Percentiles rank a stretch among this genome's conserved stretches.
These are phyloP conservation scores for Agrilus planipennis DNA, from an alignment of 1,140 invertebrate genomes.

Conservation along the genomic window DNA sequence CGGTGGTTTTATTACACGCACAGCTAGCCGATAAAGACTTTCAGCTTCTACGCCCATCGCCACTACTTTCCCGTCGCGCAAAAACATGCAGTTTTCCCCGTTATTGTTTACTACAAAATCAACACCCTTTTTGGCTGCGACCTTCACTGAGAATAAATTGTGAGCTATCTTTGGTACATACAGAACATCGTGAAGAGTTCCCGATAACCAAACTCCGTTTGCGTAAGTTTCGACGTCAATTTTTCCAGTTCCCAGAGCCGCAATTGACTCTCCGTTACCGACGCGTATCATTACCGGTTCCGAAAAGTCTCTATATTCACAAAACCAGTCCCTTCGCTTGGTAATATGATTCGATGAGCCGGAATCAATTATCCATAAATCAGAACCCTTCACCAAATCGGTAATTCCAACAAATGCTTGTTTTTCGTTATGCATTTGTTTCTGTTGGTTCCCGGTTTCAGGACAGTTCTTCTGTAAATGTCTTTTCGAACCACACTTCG, in stretches of 20 bases:
- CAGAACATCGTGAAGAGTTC: constrained; percentile 28
- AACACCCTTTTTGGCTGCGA: constrained; percentile 21
- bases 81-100: constrained; percentile 2
- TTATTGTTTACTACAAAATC: constrained; percentile 12
- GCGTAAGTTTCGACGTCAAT: constrained; percentile 17
- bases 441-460: too few relatives aligned
- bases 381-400: too few relatives aligned
- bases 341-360: constrained; percentile 22
- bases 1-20: constrained; percentile 8
- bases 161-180: constrained; percentile 30
- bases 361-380: constrained; percentile 20
- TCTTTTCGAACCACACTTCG: too few relatives aligned
- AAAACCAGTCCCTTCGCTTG: constrained; percentile 11
- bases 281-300: constrained; percentile 11
- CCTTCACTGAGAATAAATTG: constrained; percentile 31
- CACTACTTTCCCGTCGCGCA: neutral
- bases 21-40: constrained; percentile 7
- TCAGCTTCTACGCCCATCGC: constrained; percentile 3
- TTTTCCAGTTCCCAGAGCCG: constrained; percentile 14
- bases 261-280: constrained; percentile 14
- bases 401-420: too few relatives aligned
- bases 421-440: too few relatives aligned
- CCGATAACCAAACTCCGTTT: constrained; percentile 15
- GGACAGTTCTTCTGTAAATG: too few relatives aligned
- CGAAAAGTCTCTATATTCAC: constrained; percentile 12